Evolutionary conservation across 1,140 invertebrate genomes (phyloP).

Genomic region (Drosophila parvula): DNA sequence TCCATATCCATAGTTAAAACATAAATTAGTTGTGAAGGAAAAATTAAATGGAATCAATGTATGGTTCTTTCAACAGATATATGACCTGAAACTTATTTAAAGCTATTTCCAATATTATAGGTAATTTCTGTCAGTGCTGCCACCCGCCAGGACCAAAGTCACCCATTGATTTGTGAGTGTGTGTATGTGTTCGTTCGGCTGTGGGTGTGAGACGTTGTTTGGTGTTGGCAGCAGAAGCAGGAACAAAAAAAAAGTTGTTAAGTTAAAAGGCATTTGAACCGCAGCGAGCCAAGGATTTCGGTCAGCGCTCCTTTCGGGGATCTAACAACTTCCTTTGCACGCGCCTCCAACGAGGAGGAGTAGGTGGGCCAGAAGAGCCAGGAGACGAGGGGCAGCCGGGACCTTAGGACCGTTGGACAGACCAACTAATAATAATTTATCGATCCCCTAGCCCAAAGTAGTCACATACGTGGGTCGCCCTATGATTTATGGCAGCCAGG

Average conservation of each 20-base stretch:
- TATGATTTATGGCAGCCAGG: slow-evolving; percentile 75
- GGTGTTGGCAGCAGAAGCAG: slow-evolving; percentile 64
- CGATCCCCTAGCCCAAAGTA: slow-evolving; percentile 81
- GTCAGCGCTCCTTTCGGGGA: slow-evolving; percentile 65
- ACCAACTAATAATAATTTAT: slow-evolving; percentile 84
- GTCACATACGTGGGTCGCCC: slow-evolving; percentile 75
- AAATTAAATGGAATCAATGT: too few species aligned
- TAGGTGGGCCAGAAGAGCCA: slow-evolving; percentile 8
- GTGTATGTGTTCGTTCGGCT: slow-evolving; percentile 8
- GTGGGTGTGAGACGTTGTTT: slow-evolving; percentile 41
- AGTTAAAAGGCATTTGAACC: slow-evolving; percentile 83
- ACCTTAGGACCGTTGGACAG: slow-evolving; percentile 30
- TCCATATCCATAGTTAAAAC: too few species aligned
- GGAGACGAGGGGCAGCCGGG: neutral
- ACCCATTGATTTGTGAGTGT: slow-evolving; percentile 70
- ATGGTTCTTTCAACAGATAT: too few species aligned
- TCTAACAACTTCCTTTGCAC: slow-evolving; percentile 78
- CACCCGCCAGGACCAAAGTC: slow-evolving; percentile 65
- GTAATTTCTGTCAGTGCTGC: slow-evolving; percentile 1
- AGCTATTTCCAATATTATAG: neutral
- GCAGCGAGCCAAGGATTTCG: slow-evolving; percentile 72
- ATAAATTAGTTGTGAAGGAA: too few species aligned
- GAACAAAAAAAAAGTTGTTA: slow-evolving; percentile 75
- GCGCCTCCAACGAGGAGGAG: slow-evolving; percentile 47
- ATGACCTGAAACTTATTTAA: neutral